Evolutionary conservation across 2,797 vertebrate genomes (phyloP).

Genomic region (Xenopus petersii): DNA sequence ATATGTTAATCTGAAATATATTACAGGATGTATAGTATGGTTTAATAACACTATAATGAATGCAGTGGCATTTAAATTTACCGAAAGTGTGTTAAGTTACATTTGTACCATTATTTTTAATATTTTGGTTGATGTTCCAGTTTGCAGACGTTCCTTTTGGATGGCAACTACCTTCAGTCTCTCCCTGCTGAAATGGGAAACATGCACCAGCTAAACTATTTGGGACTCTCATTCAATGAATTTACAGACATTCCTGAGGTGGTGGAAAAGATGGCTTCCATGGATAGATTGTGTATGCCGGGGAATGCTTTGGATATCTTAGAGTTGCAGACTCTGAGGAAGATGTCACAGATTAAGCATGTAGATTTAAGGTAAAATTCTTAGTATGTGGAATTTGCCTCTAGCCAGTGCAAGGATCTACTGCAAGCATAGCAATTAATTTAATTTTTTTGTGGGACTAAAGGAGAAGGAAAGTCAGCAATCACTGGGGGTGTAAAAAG

Average conservation of each 20-base stretch:
- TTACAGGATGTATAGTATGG: too few relatives aligned
- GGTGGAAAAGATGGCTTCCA: conserved; percentile 79
- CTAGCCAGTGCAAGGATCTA: too few relatives aligned
- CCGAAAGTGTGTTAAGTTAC: too few relatives aligned
- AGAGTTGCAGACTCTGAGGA: conserved; percentile 73
- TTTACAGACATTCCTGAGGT: conserved; percentile 84
- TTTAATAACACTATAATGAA: too few relatives aligned
- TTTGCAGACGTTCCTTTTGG: conserved; percentile 91
- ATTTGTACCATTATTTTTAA: background rate
- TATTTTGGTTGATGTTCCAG: conserved; percentile 59
- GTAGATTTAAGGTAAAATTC: conserved; percentile 84
- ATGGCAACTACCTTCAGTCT: conserved; percentile 88
- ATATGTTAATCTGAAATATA: too few relatives aligned
- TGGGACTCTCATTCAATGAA: conserved; percentile 94
- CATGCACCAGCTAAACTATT: conserved; percentile 82
- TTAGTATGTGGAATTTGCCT: background rate
- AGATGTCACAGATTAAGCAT: conserved; percentile 85
- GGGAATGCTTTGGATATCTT: conserved; percentile 84
- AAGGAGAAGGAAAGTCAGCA: too few relatives aligned
- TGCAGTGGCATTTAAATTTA: too few relatives aligned
- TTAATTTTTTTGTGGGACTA: too few relatives aligned
- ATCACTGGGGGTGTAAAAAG: too few relatives aligned
- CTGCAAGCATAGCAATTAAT: too few relatives aligned
- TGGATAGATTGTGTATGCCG: conserved; percentile 94
- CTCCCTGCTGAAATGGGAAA: conserved; percentile 85